These are phyloP conservation scores for Drosophila differens DNA, from an alignment of 2,888 invertebrate species.

Conservation along the genomic window DNA sequence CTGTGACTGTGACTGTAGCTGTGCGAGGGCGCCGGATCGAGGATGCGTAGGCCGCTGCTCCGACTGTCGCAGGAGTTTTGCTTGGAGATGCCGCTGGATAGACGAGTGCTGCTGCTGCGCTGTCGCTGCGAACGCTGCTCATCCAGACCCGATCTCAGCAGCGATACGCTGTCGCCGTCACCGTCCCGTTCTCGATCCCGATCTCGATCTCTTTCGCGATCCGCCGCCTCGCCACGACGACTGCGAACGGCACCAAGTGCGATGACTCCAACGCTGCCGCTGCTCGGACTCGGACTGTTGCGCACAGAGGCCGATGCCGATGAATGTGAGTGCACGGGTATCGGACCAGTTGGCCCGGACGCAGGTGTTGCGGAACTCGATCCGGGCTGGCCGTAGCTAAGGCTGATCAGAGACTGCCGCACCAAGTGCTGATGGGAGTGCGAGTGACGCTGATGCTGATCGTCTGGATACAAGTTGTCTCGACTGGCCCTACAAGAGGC, in stretches of 20 bases:
- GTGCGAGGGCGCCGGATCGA: conserved; percentile 57
- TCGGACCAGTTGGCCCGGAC: conserved; percentile 49
- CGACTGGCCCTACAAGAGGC: conserved; percentile 83
- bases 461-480: conserved; percentile 84
- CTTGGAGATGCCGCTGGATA: conserved; percentile 79
- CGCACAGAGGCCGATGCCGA: conserved; percentile 48
- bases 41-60: conserved; percentile 56
- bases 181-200: conserved; percentile 19
- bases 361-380: conserved; percentile 31
- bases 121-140: conserved; percentile 72
- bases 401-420: conserved; percentile 85
- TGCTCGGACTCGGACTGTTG: conserved; percentile 61
- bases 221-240: conserved; percentile 40
- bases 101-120: conserved; percentile 75
- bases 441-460: conserved; percentile 79
- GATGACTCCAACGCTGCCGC: conserved; percentile 55
- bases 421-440: conserved; percentile 84
- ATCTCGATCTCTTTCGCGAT: conserved; percentile 41
- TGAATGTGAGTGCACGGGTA: conserved; percentile 49
- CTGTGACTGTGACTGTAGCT: conserved; percentile 77
- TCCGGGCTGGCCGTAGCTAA: conserved; percentile 82
- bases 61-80: conserved; percentile 83
- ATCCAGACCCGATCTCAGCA: conserved; percentile 73
- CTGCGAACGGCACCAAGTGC: conserved; percentile 46
- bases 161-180: conserved; percentile 71